Conservation (phyloP, 2,888 invertebrate species). For the Coleophora flavipennella region DNA sequence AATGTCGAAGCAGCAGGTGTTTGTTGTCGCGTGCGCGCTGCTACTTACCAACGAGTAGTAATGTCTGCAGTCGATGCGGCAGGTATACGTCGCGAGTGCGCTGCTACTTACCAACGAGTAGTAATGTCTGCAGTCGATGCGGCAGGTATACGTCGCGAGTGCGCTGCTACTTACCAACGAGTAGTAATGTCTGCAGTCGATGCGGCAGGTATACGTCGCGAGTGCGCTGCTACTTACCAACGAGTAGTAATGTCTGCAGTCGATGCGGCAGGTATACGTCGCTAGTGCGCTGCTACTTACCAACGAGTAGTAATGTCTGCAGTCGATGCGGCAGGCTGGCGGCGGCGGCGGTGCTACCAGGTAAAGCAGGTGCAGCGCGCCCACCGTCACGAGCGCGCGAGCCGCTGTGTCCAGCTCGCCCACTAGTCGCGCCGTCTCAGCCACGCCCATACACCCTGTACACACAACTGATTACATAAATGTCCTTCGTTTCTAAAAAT, state of each 20-base stretch:
- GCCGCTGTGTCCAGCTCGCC: slow-evolving; percentile 82
- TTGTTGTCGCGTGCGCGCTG: no score
- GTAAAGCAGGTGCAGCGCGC: slow-evolving; percentile 89
- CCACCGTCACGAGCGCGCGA: slow-evolving; percentile 82
- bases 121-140: no score
- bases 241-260: slow-evolving; percentile 69
- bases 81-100: slow-evolving; percentile 81
- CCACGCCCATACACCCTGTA: slow-evolving; percentile 85
- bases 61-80: slow-evolving; percentile 57
- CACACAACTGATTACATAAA: no score
- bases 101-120: slow-evolving; percentile 64
- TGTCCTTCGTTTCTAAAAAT: no score
- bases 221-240: slow-evolving; percentile 68
- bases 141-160: no score
- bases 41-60: slow-evolving; percentile 77
- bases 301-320: slow-evolving; percentile 71
- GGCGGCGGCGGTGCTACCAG: slow-evolving; percentile 87
- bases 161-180: slow-evolving; percentile 51
- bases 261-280: slow-evolving; percentile 79
- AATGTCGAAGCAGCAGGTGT: no score
- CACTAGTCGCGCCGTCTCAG: slow-evolving; percentile 79
- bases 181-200: no score
- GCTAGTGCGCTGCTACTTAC: slow-evolving; percentile 74
- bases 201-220: slow-evolving; percentile 13
- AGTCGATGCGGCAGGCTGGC: slow-evolving; percentile 67